Base-by-base conservation (phyloP, 1,140 invertebrate genomes). In the Liolophura sinensis region DNA sequence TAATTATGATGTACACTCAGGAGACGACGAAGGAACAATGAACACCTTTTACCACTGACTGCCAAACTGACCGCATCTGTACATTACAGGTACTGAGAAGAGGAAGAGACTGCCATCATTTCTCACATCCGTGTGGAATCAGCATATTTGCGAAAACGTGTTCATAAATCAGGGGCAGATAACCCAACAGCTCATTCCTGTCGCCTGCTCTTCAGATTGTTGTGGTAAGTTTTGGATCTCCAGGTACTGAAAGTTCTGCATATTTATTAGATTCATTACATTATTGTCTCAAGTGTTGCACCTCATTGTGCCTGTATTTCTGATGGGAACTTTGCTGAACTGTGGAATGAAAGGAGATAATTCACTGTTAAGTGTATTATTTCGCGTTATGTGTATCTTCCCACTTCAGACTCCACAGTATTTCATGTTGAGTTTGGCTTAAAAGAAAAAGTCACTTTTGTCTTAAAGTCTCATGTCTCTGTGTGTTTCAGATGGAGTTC, bases 41-140 rank as follows among this genome's bases (percentile, higher is more conserved):
- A n/a, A n/a, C n/a, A n/a, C n/a, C n/a, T n/a, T n/a, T n/a, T n/a
- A n/a, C n/a, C n/a, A 67, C n/a, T 20, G 31, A 16, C 12, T n/a
- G 27, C 47, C 16, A 4, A 14, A 55, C 20, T 46, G 12, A n/a
- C 22, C 25, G 20, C 16, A 25, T 50, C 25, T 18, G 47, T n/a
- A 51, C 27, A 7, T 52, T 25, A 22, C 60, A 73, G 68, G 66
- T 46, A 60, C 20, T 52, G 71, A 70, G 47, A 69, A 62, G 25
- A 66, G 68, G 25, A 64, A 58, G 31, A 60, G 60, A 16, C 16
- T 60, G 62, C 71, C 71, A 18, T 22, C 16, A 6, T 70, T 61
- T 48, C 22, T 70, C 47, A 65, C 62, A n/a, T 24, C 14, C 3
- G 9, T 65, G 20, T 50, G 24, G 0, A n/a, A 54, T 27, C 25